phyloP scores from a whole-genome alignment of 1,140 invertebrate species.

The Neodiprion fabricii region DNA sequence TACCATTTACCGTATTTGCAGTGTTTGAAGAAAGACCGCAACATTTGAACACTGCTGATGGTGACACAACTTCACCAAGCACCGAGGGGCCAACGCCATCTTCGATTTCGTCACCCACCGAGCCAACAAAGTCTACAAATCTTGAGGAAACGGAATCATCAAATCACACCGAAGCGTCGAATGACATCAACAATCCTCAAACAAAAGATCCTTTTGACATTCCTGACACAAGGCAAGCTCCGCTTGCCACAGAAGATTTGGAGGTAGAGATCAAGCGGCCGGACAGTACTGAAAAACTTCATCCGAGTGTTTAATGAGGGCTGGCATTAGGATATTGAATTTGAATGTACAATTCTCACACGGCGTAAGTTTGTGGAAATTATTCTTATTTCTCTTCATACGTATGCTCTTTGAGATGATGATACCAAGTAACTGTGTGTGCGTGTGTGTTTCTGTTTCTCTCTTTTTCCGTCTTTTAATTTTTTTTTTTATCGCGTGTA shows the following conservation, averaged over 20 bases:
- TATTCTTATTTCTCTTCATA: conserved; percentile 12
- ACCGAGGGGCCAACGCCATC: conserved; percentile 49
- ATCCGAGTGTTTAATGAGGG: conserved; percentile 48
- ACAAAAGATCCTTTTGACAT: conserved; percentile 39
- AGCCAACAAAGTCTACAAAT: conserved; percentile 53
- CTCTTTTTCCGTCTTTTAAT: too few species aligned
- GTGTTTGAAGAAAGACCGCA: conserved; percentile 72
- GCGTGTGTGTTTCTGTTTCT: too few species aligned
- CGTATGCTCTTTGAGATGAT: too few species aligned
- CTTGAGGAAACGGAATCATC: conserved; percentile 50
- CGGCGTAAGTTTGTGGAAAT: conserved; percentile 37
- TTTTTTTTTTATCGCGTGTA: too few species aligned
- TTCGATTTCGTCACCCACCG: conserved; percentile 54
- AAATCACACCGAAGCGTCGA: conserved; percentile 43
- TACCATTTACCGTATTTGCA: conserved; percentile 42
- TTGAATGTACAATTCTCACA: conserved; percentile 37
- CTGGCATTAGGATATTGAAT: conserved; percentile 38
- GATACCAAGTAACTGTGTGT: too few species aligned
- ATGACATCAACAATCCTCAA: conserved; percentile 29
- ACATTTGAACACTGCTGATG: conserved; percentile 42
- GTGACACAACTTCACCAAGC: conserved; percentile 37
- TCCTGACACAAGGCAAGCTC: conserved; percentile 46
- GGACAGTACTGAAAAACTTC: conserved; percentile 37
- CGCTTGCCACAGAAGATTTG: conserved; percentile 33
- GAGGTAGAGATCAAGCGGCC: conserved; percentile 42